A percentile compares a stretch with the other conserved stretches of the same genome.
Evolutionary conservation across 2,113 vertebrate genomes (phyloP).

Genomic region (Petrocephalus microphthalmus): DNA sequence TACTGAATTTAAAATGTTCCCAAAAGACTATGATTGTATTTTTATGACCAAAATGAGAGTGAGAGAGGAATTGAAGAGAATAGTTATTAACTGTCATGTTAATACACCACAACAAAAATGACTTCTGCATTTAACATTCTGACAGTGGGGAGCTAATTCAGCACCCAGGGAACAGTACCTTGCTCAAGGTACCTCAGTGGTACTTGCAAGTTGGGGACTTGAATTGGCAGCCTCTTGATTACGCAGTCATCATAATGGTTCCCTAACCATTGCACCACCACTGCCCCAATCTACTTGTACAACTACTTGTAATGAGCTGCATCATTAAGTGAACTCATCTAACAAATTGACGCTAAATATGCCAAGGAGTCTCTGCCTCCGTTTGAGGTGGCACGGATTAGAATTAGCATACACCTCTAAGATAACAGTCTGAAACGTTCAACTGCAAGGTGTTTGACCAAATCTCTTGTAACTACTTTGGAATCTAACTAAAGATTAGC

Average conservation of each 20-base stretch:
- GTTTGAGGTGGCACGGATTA: neutral
- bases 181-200: too few relatives aligned
- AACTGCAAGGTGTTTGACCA: neutral
- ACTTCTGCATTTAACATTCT: too few relatives aligned
- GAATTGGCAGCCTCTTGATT: too few relatives aligned
- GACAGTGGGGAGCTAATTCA: too few relatives aligned
- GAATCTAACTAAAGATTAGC: neutral
- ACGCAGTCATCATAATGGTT: too few relatives aligned
- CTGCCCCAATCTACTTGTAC: neutral
- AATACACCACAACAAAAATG: too few relatives aligned
- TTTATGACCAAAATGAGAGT: neutral
- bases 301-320: neutral
- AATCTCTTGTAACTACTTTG: too few relatives aligned
- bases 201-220: too few relatives aligned
- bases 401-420: neutral
- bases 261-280: too few relatives aligned
- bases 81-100: too few relatives aligned
- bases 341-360: neutral
- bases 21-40: neutral
- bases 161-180: too few relatives aligned
- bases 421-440: neutral
- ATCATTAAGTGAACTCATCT: neutral
- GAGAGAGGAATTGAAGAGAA: neutral
- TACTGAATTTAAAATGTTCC: neutral
- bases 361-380: neutral